Percentiles rank a stretch among this genome's conserved stretches.
phyloP scores from a whole-genome alignment of 1,140 invertebrate genomes.

The Drosophila triauraria region DNA sequence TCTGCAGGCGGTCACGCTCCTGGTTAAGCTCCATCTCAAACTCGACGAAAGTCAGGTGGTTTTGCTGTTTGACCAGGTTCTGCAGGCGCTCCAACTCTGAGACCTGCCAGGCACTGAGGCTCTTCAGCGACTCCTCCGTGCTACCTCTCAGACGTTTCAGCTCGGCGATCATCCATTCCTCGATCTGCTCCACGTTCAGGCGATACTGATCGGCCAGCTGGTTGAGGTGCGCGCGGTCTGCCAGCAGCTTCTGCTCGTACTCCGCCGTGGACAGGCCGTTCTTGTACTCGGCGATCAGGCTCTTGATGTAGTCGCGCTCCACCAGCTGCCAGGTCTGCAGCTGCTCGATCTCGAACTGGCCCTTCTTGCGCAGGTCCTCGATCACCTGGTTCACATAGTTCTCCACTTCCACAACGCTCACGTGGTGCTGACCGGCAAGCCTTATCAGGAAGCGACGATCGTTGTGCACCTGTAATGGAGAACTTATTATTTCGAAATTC shows the following conservation, averaged over 20 bases:
- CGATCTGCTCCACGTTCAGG: slow-evolving; percentile 74
- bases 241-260: slow-evolving; percentile 68
- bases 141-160: slow-evolving; percentile 67
- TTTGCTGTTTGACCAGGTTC: slow-evolving; percentile 68
- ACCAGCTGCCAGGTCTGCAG: slow-evolving; percentile 73
- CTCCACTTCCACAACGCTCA: slow-evolving; percentile 74
- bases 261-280: slow-evolving; percentile 66
- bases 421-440: slow-evolving; percentile 77
- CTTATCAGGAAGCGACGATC: slow-evolving; percentile 70
- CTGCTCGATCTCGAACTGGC: slow-evolving; percentile 76
- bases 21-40: slow-evolving; percentile 75
- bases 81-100: slow-evolving; percentile 71
- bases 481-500: neutral
- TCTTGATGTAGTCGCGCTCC: slow-evolving; percentile 77
- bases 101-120: slow-evolving; percentile 71
- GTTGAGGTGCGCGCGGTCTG: slow-evolving; percentile 71
- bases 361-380: slow-evolving; percentile 69
- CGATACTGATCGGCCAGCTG: slow-evolving; percentile 78
- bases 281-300: slow-evolving; percentile 69
- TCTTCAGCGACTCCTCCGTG: slow-evolving; percentile 62
- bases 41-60: slow-evolving; percentile 74
- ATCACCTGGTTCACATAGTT: slow-evolving; percentile 74
- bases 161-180: slow-evolving; percentile 80
- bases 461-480: slow-evolving; percentile 54
- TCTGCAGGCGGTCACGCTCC: slow-evolving; percentile 64